Percentiles rank a stretch among this genome's conserved stretches.
Conservation (phyloP, 37 sponge, comb jelly and placozoan genomes). For the Dysidea cf. avara region DNA sequence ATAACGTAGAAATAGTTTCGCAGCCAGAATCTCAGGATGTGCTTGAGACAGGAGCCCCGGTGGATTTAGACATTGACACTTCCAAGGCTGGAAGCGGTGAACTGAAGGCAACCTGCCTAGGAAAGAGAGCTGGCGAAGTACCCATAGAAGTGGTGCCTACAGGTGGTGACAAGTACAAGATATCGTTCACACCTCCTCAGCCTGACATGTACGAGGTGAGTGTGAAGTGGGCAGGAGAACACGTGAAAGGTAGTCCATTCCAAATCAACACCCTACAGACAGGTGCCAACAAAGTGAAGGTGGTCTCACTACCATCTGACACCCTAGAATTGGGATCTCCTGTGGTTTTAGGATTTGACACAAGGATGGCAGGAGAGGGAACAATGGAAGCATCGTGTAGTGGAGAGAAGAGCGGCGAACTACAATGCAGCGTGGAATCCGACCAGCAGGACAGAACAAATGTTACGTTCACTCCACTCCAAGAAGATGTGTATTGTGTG, state of each 20-base stretch:
- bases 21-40: background rate
- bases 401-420: constrained; percentile 55
- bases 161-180: background rate
- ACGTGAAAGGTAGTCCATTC: constrained; percentile 69
- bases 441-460: constrained; percentile 21
- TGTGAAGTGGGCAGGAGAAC: constrained; percentile 61
- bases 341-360: constrained; percentile 40
- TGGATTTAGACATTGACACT: constrained; percentile 31
- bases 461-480: constrained; percentile 45
- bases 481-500: constrained; percentile 42
- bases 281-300: constrained; percentile 44
- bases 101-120: constrained; percentile 44
- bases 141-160: constrained; percentile 19
- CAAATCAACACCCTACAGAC: constrained; percentile 51
- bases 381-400: constrained; percentile 37
- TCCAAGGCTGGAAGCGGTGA: constrained; percentile 43
- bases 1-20: constrained; percentile 12
- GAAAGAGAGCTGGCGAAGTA: constrained; percentile 34
- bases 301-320: constrained; percentile 24
- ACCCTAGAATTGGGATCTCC: constrained; percentile 21
- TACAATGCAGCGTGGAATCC: constrained; percentile 35
- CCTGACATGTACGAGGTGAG: constrained; percentile 52
- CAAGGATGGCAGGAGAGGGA: constrained; percentile 62
- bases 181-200: constrained; percentile 36
- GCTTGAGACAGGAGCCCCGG: constrained; percentile 6